Evolutionary conservation across 2,888 invertebrate species (phyloP), one percentile per base, ranked within the genome.

Genomic region (Phaedon cochleariae): DNA sequence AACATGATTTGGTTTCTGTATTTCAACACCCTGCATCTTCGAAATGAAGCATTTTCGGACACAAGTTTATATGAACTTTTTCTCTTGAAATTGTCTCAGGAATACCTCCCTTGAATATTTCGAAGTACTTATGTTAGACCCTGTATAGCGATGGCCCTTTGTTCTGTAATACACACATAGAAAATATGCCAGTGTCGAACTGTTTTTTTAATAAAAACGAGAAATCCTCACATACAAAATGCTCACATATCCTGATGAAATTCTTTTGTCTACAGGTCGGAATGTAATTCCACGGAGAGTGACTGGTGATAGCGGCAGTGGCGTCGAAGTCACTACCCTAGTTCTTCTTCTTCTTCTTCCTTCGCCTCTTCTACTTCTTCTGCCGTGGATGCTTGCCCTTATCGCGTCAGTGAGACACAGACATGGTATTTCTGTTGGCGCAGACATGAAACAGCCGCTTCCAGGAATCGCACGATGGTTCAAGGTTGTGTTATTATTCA

Each of bases 391-490:
- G 76, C 76, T 74, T 73, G 68, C 72, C 72, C 69, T 70, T 71
- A 70, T 74, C 73, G 72, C 72, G 70, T 74, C 74, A 72, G 75
- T 76, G 75, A 73, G 71, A 77, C 77, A 78, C 76, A 80, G 81
- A 80, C 80, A 81, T 81, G 81, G 76, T 79, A 82, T 79, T 80
- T 75, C 71, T 79, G 75, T 71, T 74, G 81, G 74, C 81, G 3
- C 41, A 41, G 82, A 81, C 78, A 82, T 82, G 82, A 82, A 74
- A 81, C 74, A 80, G 72, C 75, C 76, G 77, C 74, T 79, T 74
- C 75, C 77, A 70, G 78, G 74, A 69, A 67, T 75, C 71, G 75
- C 77, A 74, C 79, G 76, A 82, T 82, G 82, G 82, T 81, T 80
- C 77, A 79, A 79, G 70, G 73, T 81, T 71, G 72, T 75, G 65